These are phyloP conservation scores for Limnephilus marmoratus DNA, from an alignment of 2,888 invertebrate species.

Conservation along the genomic window DNA sequence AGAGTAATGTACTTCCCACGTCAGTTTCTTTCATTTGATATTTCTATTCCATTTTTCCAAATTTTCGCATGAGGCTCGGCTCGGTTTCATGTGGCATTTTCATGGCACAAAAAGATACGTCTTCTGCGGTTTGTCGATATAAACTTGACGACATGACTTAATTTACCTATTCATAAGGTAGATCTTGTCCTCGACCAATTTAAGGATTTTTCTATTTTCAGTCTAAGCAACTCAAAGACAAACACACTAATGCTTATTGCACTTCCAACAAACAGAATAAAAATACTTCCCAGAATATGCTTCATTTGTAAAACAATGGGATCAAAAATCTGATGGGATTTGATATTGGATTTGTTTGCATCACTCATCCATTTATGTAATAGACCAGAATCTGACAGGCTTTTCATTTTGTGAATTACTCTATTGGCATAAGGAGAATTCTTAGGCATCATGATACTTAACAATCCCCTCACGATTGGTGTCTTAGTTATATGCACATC, in stretches of 20 bases:
- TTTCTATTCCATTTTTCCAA: not conserved
- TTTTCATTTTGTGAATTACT: conserved; percentile 3
- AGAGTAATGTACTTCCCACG: not conserved
- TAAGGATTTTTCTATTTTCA: not conserved
- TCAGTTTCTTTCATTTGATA: not conserved
- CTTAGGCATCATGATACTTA: not conserved
- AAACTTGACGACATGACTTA: not conserved
- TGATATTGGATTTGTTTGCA: not conserved
- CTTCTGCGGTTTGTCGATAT: not conserved
- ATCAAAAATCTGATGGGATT: conserved; percentile 6
- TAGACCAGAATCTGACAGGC: conserved; percentile 9
- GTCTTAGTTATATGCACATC: not conserved
- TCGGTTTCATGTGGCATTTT: not conserved
- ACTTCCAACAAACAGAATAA: conserved; percentile 22
- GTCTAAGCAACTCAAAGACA: not conserved
- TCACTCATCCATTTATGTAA: conserved; percentile 36
- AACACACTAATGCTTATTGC: conserved; percentile 6
- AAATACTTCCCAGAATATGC: conserved; percentile 23
- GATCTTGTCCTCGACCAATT: not conserved
- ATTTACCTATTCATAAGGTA: not conserved
- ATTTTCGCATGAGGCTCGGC: not conserved
- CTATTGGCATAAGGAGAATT: conserved; percentile 30
- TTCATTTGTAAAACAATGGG: conserved; percentile 25
- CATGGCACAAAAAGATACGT: not conserved
- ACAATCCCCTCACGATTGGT: not conserved